These are phyloP conservation scores for Rhabdomys pumilio DNA, from an alignment of 2,797 vertebrate species.

Conservation along the genomic window DNA sequence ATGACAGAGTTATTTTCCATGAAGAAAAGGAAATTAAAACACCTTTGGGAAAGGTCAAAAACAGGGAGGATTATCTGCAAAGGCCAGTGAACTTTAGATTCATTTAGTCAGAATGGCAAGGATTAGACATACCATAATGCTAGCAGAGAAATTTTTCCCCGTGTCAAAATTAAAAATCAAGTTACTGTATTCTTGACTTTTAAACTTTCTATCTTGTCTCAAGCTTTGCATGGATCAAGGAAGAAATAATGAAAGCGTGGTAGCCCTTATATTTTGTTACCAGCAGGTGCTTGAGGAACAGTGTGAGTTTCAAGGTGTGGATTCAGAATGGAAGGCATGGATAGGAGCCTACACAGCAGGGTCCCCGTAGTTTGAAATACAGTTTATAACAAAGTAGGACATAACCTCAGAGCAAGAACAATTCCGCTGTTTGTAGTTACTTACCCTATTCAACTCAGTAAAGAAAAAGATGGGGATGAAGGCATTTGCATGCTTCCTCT, in stretches of 20 bases:
- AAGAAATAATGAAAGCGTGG: not conserved
- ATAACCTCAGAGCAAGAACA: not conserved
- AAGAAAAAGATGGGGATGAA: not conserved
- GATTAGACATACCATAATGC: not conserved
- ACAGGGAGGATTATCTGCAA: constrained; percentile 66
- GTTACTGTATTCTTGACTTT: constrained; percentile 21
- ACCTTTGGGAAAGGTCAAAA: constrained; percentile 76
- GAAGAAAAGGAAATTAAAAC: constrained; percentile 69
- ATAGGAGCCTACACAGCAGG: accelerated
- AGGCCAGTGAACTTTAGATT: constrained; percentile 75
- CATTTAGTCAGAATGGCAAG: constrained; percentile 48
- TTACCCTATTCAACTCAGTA: not conserved
- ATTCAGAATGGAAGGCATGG: accelerated
- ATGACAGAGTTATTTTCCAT: constrained; percentile 63
- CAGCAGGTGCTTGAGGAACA: not conserved
- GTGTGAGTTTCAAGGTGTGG: not conserved
- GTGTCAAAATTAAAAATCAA: constrained; percentile 59
- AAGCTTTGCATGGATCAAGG: not conserved
- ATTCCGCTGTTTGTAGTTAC: not conserved
- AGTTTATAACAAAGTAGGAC: not conserved
- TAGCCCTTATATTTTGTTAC: not conserved
- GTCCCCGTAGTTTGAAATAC: not conserved
- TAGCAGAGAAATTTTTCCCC: not conserved
- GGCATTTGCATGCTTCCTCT: not conserved
- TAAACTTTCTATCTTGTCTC: constrained; percentile 60